Evolutionary conservation across 2,888 invertebrate species (phyloP), one percentile per base, ranked within the genome.

Genomic region (Dione juno): DNA sequence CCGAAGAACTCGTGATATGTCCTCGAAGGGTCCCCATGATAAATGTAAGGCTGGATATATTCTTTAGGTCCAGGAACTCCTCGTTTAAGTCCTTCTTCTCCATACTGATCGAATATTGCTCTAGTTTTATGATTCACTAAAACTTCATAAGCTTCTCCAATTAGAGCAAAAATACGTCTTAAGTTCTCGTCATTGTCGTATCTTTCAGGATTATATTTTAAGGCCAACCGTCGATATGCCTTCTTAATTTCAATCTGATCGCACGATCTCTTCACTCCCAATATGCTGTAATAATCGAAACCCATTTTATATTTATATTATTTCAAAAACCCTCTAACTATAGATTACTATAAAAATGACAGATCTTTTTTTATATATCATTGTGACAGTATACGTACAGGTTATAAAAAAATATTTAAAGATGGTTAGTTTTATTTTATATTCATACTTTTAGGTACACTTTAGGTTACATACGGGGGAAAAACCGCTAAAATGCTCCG

Each of bases 91-190:
- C 97, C 98, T 80, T 96, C 96, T 86, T 98, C 98, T 0, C 98
- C 98, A 87, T 96, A 98, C 80, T 97, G 97, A 87, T 98, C 98
- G 89, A 96, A 98, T 16, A 98, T 95, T 14, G 97, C 96, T 69
- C 96, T 93, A 72, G 89, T 89, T 73, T 95, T 88, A 53, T 96
- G 94, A 84, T 96, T 93, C 1, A 95, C 94, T 37, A 97, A 90
- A 10, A 97, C 95, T 79, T 97, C 97, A 83, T 95, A 97, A 0
- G 97, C 97, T 91, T 97, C 97, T 41, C 95, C 95, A 65, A 96
- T 94, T 21, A 95, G 87, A 3, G 94, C 85, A 83, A 96, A 96
- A 76, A 95, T 91, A 67, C 90, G 84, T 74, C 89, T 85, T 78
- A 92, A 88, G 73, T 89, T 90, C n/a, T 89, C 88, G 66, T 92